Percentiles rank a stretch among this genome's conserved stretches.
phyloP scores from a whole-genome alignment of 2,888 invertebrate species.

The Tineola bisselliella region DNA sequence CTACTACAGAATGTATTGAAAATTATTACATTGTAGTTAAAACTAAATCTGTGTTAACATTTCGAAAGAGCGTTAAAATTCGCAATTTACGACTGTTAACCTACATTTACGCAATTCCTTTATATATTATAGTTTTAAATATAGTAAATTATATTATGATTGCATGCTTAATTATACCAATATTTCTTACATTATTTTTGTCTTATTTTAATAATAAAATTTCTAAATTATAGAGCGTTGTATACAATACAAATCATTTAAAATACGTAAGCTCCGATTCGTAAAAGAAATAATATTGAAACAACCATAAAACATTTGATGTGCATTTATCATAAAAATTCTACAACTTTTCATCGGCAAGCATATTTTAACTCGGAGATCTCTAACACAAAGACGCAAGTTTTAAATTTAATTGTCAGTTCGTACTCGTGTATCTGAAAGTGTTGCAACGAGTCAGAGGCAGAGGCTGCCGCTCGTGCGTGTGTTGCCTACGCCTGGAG shows the following conservation, averaged over 20 bases:
- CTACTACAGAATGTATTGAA: too few relatives aligned
- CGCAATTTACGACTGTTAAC: too few relatives aligned
- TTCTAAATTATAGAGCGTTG: too few relatives aligned
- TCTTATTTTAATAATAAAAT: too few relatives aligned
- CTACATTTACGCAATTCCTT: too few relatives aligned
- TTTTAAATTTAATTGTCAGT: not conserved
- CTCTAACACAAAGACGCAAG: not conserved
- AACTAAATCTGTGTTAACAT: too few relatives aligned
- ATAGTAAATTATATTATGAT: too few relatives aligned
- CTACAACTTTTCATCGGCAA: not conserved
- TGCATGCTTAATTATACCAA: too few relatives aligned
- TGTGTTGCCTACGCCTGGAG: constrained; percentile 5
- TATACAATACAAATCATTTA: not conserved
- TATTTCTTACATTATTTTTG: too few relatives aligned
- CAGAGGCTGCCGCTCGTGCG: constrained; percentile 3
- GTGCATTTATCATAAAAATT: not conserved
- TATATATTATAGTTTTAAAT: too few relatives aligned
- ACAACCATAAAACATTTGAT: not conserved
- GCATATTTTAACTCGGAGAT: not conserved
- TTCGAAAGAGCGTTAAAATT: too few relatives aligned
- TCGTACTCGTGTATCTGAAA: not conserved
- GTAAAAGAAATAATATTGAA: not conserved
- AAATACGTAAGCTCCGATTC: not conserved
- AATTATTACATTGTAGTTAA: too few relatives aligned
- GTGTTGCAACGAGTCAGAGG: not conserved